Evolutionary conservation across 2,797 vertebrate genomes (phyloP).

Genomic region (Scyliorhinus canicula): DNA sequence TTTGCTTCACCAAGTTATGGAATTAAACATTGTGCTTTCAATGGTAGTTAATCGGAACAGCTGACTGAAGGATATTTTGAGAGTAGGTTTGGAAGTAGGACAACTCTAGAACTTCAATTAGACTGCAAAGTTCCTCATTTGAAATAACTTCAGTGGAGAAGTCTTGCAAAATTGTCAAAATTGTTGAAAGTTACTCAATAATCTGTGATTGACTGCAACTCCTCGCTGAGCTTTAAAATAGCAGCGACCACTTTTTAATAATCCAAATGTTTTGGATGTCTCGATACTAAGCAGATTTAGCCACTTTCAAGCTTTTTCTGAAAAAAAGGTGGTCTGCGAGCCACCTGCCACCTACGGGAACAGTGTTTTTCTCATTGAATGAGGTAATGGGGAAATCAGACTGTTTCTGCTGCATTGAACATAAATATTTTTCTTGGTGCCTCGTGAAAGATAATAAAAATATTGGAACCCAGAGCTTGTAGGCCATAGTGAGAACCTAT

Average conservation of each 20-base stretch:
- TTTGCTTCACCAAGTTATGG: background rate
- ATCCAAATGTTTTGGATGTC: background rate
- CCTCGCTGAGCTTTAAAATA: background rate
- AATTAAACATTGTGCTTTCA: background rate
- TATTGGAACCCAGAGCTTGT: slow-evolving; percentile 48
- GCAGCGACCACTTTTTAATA: background rate
- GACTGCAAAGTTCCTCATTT: background rate
- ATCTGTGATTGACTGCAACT: background rate
- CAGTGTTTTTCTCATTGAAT: slow-evolving; percentile 45
- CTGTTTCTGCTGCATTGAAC: slow-evolving; percentile 54
- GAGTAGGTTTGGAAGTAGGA: background rate
- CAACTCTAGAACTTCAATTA: background rate
- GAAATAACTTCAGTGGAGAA: background rate
- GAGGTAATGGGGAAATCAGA: slow-evolving; percentile 65
- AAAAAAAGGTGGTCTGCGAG: slow-evolving; percentile 21
- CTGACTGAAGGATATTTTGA: background rate
- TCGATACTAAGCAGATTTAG: background rate
- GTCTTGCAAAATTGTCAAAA: background rate
- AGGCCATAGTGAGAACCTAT: slow-evolving; percentile 53
- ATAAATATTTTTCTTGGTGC: slow-evolving; percentile 66
- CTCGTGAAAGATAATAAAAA: slow-evolving; percentile 55
- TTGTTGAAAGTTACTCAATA: background rate
- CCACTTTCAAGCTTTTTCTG: background rate
- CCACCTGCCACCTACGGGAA: slow-evolving; percentile 42
- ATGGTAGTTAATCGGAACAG: background rate